Percentiles rank a stretch among this genome's conserved stretches.
These are phyloP conservation scores for Euproctis similis DNA, from an alignment of 2,888 invertebrate genomes.

Conservation along the genomic window DNA sequence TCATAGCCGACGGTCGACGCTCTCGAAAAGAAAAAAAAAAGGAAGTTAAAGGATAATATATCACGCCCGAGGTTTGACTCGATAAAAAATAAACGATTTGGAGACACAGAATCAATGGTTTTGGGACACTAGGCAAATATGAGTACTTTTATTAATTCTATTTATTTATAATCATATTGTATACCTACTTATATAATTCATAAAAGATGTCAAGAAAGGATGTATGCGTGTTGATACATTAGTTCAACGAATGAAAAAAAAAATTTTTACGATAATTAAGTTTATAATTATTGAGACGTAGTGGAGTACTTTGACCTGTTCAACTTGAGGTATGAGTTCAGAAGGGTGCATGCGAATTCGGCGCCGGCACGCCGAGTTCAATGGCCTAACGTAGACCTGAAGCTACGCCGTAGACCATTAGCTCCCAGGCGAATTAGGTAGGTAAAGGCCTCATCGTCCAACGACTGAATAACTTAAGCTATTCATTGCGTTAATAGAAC, in stretches of 20 bases:
- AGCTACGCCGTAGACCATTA: constrained; percentile 62
- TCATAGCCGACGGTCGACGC: constrained; percentile 69
- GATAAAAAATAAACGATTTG: constrained; percentile 74
- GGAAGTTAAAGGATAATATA: constrained; percentile 73
- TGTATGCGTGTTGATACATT: too few relatives aligned
- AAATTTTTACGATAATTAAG: too few relatives aligned
- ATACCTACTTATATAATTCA: too few relatives aligned
- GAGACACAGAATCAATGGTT: constrained; percentile 58
- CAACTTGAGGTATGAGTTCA: constrained; percentile 46
- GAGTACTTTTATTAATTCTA: too few relatives aligned
- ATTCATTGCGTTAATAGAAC: constrained; percentile 2
- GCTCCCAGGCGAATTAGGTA: constrained; percentile 27
- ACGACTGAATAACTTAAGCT: constrained; percentile 14
- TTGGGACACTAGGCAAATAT: constrained; percentile 43
- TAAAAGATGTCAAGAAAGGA: too few relatives aligned
- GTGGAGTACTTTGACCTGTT: constrained; percentile 49
- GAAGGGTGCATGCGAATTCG: constrained; percentile 56
- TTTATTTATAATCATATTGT: too few relatives aligned
- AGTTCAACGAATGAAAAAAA: too few relatives aligned
- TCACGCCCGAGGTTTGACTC: constrained; percentile 68
- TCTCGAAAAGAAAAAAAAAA: constrained; percentile 69
- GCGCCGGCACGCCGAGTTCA: constrained; percentile 52
- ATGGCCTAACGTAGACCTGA: constrained; percentile 65
- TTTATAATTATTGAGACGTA: too few relatives aligned
- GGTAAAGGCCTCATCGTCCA: constrained; percentile 19